Percentiles rank a stretch among this genome's conserved stretches.
Conservation (phyloP, 2,888 invertebrate genomes). For the Calameuta idolon region DNA sequence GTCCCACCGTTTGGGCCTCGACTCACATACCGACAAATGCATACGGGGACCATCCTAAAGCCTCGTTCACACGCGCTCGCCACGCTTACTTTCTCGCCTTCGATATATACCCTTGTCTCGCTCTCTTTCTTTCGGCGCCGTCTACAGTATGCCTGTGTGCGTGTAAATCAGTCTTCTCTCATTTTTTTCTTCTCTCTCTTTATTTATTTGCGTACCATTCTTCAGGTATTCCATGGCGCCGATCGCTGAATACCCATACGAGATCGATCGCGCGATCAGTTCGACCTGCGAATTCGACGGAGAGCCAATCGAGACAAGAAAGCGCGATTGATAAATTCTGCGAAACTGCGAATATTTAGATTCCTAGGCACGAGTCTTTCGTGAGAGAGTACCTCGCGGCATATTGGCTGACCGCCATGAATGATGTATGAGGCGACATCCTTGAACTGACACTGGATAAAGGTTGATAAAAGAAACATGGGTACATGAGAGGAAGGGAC, state of each 20-base stretch:
- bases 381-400: constrained; percentile 9
- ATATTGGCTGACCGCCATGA: neutral
- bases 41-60: constrained; percentile 11
- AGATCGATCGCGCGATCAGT: constrained; percentile 27
- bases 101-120: neutral
- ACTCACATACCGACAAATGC: constrained; percentile 34
- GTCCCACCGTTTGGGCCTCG: constrained; percentile 42
- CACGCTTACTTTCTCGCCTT: neutral
- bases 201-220: neutral
- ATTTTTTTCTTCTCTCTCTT: constrained; percentile 39
- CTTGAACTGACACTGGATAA: neutral
- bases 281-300: constrained; percentile 5
- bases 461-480: neutral
- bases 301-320: neutral
- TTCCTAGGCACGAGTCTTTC: constrained; percentile 13
- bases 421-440: constrained; percentile 13
- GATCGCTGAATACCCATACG: neutral
- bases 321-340: constrained; percentile 3
- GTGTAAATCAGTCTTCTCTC: neutral
- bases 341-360: constrained; percentile 11
- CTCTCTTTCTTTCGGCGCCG: neutral
- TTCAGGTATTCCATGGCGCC: neutral
- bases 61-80: neutral
- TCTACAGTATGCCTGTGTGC: neutral
- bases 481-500: neutral